Percentiles rank a stretch among this genome's conserved stretches.
phyloP scores from a whole-genome alignment of 1,140 invertebrate genomes.

The Aphis craccivora region DNA sequence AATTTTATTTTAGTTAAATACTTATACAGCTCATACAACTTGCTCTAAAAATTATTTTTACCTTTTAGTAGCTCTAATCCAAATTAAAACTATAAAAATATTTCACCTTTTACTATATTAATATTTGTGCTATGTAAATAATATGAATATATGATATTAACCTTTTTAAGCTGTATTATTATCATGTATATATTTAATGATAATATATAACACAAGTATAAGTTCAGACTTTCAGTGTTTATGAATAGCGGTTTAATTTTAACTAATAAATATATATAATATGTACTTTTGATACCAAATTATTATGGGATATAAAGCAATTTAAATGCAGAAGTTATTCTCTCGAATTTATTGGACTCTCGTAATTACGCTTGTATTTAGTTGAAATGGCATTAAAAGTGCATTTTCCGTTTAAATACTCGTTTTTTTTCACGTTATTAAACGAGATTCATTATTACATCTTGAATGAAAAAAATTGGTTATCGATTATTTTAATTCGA shows the following conservation, averaged over 20 bases:
- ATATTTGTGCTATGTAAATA: background rate
- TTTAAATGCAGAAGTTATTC: background rate
- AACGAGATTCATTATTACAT: background rate
- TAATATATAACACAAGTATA: background rate
- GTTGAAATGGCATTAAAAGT: background rate
- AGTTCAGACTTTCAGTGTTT: background rate
- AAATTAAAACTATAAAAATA: too few species aligned
- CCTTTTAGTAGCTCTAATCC: too few species aligned
- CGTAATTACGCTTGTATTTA: background rate
- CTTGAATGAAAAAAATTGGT: background rate
- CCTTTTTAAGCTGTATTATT: background rate
- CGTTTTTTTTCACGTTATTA: background rate
- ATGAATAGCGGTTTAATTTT: background rate
- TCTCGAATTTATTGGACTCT: background rate
- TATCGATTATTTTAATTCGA: background rate
- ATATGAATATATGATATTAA: background rate
- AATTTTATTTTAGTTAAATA: too few species aligned
- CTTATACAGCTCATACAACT: too few species aligned
- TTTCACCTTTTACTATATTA: too few species aligned
- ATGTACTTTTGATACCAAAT: background rate
- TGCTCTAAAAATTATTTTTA: too few species aligned
- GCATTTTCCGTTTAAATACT: background rate
- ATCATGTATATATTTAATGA: background rate
- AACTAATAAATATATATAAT: background rate
- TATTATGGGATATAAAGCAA: conserved; percentile 3